phyloP scores from a whole-genome alignment of 2,888 invertebrate genomes.

The Mesorhabditis belari region DNA sequence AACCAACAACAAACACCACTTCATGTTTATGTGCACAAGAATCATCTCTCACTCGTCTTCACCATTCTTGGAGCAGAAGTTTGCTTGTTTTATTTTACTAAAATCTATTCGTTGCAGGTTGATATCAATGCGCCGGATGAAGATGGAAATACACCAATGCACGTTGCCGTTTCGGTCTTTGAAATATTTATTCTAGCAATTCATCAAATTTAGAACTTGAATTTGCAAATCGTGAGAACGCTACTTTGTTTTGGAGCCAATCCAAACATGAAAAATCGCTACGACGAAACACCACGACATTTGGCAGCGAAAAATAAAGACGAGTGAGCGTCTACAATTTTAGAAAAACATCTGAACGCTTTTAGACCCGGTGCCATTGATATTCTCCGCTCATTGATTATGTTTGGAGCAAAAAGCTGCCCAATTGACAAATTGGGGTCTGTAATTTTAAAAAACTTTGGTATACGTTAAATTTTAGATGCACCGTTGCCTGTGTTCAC shows the following conservation, averaged over 20 bases:
- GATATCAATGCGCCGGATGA: conserved; percentile 54
- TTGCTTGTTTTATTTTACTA: neutral
- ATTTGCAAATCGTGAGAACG: conserved; percentile 52
- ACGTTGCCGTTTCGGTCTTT: conserved; percentile 51
- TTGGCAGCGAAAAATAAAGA: conserved; percentile 50
- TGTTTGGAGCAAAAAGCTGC: conserved; percentile 43
- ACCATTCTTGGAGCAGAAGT: conserved; percentile 17
- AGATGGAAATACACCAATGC: conserved; percentile 54
- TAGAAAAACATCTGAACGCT: neutral
- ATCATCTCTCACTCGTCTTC: conserved; percentile 34
- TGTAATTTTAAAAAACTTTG: too few species aligned
- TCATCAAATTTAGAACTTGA: conserved; percentile 16
- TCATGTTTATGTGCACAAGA: conserved; percentile 47
- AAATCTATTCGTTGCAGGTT: conserved; percentile 4
- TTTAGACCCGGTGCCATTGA: conserved; percentile 6
- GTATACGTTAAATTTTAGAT: conserved; percentile 26
- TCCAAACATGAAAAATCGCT: conserved; percentile 53
- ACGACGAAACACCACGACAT: conserved; percentile 55
- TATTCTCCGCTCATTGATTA: conserved; percentile 27
- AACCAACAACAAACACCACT: conserved; percentile 54
- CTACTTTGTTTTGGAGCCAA: conserved; percentile 57
- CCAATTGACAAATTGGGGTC: conserved; percentile 5
- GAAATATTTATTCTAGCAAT: neutral
- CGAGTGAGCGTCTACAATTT: conserved; percentile 19
- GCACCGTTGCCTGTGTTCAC: conserved; percentile 47